Evolutionary conservation across 2,888 invertebrate genomes (phyloP).

Genomic region (Lysandra coridon): DNA sequence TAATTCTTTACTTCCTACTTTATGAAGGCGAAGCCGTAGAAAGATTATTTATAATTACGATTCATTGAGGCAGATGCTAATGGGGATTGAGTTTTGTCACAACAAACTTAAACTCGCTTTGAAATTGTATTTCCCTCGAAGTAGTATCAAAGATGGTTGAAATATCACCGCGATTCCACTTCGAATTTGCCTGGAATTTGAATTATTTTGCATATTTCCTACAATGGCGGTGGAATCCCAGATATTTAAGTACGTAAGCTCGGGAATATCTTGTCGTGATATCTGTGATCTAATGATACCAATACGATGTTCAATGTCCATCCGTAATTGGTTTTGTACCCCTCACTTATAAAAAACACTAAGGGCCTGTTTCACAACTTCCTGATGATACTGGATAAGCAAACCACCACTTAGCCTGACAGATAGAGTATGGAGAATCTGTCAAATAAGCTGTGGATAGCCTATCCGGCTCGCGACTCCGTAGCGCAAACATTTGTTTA

Average conservation of each 20-base stretch:
- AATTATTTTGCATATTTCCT: slow-evolving; percentile 43
- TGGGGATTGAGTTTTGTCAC: not conserved
- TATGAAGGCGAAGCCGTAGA: too few relatives aligned
- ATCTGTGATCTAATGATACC: not conserved
- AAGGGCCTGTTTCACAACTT: too few relatives aligned
- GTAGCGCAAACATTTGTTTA: too few relatives aligned
- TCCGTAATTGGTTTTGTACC: not conserved
- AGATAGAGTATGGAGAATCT: too few relatives aligned
- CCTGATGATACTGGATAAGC: too few relatives aligned
- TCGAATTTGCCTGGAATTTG: slow-evolving; percentile 38
- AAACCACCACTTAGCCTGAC: too few relatives aligned
- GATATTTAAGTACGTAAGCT: slow-evolving; percentile 7
- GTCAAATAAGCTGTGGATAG: too few relatives aligned
- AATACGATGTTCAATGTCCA: not conserved
- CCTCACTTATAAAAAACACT: too few relatives aligned
- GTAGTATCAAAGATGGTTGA: slow-evolving; percentile 22
- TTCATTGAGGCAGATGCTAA: not conserved
- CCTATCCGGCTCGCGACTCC: too few relatives aligned
- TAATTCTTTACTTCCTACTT: too few relatives aligned
- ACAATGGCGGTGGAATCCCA: slow-evolving; percentile 32
- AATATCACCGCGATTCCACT: slow-evolving; percentile 31
- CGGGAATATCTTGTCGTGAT: not conserved
- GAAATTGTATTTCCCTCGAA: slow-evolving; percentile 30
- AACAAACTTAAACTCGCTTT: slow-evolving; percentile 17
- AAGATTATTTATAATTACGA: not conserved